A percentile compares a stretch with the other conserved stretches of the same genome.
These are phyloP conservation scores for Bothrops jararaca DNA, from an alignment of 2,113 vertebrate species.

Conservation along the genomic window DNA sequence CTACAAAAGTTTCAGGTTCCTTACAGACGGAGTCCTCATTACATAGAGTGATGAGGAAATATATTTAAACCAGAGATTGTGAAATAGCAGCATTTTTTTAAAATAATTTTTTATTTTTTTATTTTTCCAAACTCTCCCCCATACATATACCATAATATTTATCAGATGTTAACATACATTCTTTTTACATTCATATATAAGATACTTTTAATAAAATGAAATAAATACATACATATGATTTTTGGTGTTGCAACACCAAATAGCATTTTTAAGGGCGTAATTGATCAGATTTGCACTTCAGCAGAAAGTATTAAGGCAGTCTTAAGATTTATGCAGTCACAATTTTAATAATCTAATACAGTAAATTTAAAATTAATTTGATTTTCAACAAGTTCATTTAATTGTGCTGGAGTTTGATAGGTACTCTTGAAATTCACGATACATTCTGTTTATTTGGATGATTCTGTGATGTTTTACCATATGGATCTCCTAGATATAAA, in stretches of 20 bases:
- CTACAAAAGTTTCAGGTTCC: neutral
- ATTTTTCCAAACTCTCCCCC: too few relatives aligned
- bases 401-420: neutral
- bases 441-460: neutral
- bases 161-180: too few relatives aligned
- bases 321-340: neutral
- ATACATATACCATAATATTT: too few relatives aligned
- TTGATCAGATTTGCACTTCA: neutral
- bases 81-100: neutral
- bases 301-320: neutral
- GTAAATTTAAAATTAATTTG: neutral
- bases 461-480: neutral
- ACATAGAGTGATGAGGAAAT: neutral
- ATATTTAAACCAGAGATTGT: too few relatives aligned
- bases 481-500: neutral
- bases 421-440: neutral
- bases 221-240: too few relatives aligned
- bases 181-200: too few relatives aligned
- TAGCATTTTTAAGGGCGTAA: neutral
- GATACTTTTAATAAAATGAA: too few relatives aligned
- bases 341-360: neutral
- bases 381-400: neutral
- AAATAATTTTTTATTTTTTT: too few relatives aligned
- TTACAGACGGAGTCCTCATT: neutral
- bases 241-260: too few relatives aligned